Conservation (phyloP, 2,797 vertebrate genomes). For the Brachyalestes nurse region DNA sequence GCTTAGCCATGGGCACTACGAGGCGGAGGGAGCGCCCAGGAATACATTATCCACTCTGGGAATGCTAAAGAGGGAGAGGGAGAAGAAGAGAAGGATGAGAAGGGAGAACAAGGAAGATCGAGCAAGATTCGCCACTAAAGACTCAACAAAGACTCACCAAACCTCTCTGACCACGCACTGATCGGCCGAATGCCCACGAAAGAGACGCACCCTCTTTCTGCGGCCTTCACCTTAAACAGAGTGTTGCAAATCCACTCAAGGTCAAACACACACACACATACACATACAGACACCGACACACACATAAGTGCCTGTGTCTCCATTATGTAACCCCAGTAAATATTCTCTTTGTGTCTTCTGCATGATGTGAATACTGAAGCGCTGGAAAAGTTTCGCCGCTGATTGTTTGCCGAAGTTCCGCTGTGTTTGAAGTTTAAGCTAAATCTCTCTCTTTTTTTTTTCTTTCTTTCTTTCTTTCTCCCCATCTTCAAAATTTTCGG, state of each 20-base stretch:
- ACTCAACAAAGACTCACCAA: neutral
- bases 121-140: conserved; percentile 63
- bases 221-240: too few species aligned
- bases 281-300: neutral
- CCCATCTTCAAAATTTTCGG: neutral
- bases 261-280: conserved; percentile 71
- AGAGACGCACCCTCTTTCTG: neutral
- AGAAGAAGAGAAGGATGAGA: conserved; percentile 26
- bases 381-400: neutral
- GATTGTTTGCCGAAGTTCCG: neutral
- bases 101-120: conserved; percentile 24
- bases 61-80: conserved; percentile 61
- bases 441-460: neutral
- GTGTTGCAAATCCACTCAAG: conserved; percentile 62
- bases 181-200: neutral
- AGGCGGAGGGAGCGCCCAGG: conserved; percentile 66
- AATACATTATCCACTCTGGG: conserved; percentile 64
- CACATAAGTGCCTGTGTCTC: conserved; percentile 72
- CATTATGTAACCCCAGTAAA: conserved; percentile 74
- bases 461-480: too few species aligned
- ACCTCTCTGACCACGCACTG: neutral
- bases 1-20: conserved; percentile 78
- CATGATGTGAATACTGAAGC: conserved; percentile 77
- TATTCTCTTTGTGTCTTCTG: conserved; percentile 60
- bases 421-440: conserved; percentile 8